Base-by-base conservation (phyloP, 2,113 vertebrate genomes). In the Aramus guarauna region DNA sequence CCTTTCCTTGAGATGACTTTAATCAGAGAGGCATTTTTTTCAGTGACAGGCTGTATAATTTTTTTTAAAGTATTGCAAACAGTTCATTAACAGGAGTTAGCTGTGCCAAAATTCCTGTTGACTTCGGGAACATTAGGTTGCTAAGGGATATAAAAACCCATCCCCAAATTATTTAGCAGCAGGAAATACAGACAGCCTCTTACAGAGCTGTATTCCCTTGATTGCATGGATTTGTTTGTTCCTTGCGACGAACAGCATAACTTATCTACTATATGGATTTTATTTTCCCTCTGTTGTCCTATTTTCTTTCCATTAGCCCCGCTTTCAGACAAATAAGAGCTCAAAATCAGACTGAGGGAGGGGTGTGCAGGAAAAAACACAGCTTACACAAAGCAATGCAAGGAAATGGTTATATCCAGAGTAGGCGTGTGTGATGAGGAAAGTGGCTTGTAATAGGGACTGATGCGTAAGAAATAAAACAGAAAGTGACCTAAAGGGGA, bases 101-200 rank as follows among this genome's bases (percentile, higher is more conserved):
- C 86, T 34, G 53, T 94, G 95, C 91, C 96, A 95, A 83, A 87
- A 96, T 85, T 91, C 89, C 74, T 80, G 58, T 60, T 83, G 91
- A 55, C 88, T 92, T 73, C 1, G 12, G 77, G 87, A 96, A 92
- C 55, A 10, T 69, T 26, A 56, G 77, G 92, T 97, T 97, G 94
- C 84, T 83, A 76, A 73, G 74, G 77, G 84, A 85, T 73, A n/a
- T 45, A 47, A 94, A 94, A 96, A 29, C 53, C 56, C 76, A 68
- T 82, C 80, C 77, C 92, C 2, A 9, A 72, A 88, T 83, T 90
- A 81, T 92, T 95, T 37, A 87, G 80, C 86, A 91, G 80, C 66
- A 88, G 94, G 93, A 97, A 96, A 47, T 39, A 60, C 24, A 53
- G 62, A 21, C 50, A 47, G 66, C 6, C 0, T 73, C 80, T 84